Conservation (phyloP, 2,888 invertebrate genomes). For the Aethes cnicana region DNA sequence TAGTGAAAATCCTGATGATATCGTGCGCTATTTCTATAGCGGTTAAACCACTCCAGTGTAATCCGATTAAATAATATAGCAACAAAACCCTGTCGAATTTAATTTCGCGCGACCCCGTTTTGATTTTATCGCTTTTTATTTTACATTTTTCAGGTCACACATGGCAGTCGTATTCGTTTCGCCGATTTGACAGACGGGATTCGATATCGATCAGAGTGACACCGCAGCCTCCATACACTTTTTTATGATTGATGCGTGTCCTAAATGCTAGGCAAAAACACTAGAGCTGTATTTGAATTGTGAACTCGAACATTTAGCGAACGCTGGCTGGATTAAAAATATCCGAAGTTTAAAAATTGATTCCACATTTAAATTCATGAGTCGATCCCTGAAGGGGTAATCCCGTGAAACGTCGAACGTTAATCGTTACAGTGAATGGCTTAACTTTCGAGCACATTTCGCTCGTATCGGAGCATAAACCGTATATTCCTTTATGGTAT, state of each 20-base stretch:
- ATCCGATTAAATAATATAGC: conserved; percentile 6
- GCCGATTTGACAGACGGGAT: conserved; percentile 11
- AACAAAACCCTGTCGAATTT: not conserved
- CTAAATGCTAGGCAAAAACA: conserved; percentile 8
- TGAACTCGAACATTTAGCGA: too few species aligned
- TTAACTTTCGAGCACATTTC: conserved; percentile 24
- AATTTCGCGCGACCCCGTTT: not conserved
- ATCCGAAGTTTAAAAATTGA: conserved; percentile 9
- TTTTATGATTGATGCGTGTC: conserved; percentile 24
- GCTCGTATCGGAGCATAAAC: conserved; percentile 8
- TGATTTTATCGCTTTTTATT: conserved; percentile 8
- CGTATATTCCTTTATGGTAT: conserved; percentile 4
- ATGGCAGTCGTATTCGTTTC: conserved; percentile 15
- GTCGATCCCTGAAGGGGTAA: conserved; percentile 21
- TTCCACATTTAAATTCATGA: conserved; percentile 24
- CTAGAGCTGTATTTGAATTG: too few species aligned
- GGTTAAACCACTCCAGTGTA: conserved; percentile 3
- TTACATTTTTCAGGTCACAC: conserved; percentile 9
- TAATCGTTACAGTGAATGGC: conserved; percentile 22
- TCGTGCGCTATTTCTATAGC: conserved; percentile 4
- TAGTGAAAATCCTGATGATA: conserved; percentile 25
- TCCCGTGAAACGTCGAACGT: conserved; percentile 22
- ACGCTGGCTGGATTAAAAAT: too few species aligned
- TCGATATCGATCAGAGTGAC: conserved; percentile 25
- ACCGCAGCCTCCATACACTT: conserved; percentile 20